Evolutionary conservation across 2,888 invertebrate species (phyloP).

Genomic region (Agrotis ipsilon): DNA sequence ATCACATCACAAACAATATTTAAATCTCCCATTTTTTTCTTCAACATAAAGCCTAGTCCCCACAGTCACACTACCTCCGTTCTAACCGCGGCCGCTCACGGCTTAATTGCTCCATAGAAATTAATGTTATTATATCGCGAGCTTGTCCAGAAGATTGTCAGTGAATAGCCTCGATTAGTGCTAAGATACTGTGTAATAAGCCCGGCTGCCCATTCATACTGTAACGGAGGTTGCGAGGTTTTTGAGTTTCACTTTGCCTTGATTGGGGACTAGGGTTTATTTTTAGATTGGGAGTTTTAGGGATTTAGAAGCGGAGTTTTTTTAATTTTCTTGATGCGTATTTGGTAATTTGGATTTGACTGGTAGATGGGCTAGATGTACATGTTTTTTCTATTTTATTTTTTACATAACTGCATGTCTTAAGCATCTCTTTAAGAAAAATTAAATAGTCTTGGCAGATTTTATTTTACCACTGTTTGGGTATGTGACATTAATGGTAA

Average conservation of each 20-base stretch:
- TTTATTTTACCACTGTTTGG: no score
- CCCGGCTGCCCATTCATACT: slow-evolving; percentile 54
- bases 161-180: slow-evolving; percentile 70
- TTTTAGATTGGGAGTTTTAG: slow-evolving; percentile 7
- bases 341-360: no score
- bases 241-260: slow-evolving; percentile 37
- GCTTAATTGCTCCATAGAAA: slow-evolving; percentile 72
- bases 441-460: no score
- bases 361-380: no score
- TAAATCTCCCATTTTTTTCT: slow-evolving; percentile 16
- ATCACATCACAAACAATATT: slow-evolving; percentile 5
- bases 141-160: slow-evolving; percentile 69
- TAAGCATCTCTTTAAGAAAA: no score
- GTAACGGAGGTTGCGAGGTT: slow-evolving; percentile 36
- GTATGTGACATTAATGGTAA: no score
- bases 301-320: neutral
- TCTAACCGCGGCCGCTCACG: slow-evolving; percentile 43
- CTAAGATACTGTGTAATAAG: slow-evolving; percentile 67
- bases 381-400: no score
- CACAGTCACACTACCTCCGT: slow-evolving; percentile 15
- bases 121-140: slow-evolving; percentile 67
- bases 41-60: slow-evolving; percentile 29
- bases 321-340: neutral
- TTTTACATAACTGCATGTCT: no score
- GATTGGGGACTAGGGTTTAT: slow-evolving; percentile 25